These are phyloP conservation scores for Eretmochelys imbricata DNA, from an alignment of 2,113 vertebrate genomes.

Conservation along the genomic window DNA sequence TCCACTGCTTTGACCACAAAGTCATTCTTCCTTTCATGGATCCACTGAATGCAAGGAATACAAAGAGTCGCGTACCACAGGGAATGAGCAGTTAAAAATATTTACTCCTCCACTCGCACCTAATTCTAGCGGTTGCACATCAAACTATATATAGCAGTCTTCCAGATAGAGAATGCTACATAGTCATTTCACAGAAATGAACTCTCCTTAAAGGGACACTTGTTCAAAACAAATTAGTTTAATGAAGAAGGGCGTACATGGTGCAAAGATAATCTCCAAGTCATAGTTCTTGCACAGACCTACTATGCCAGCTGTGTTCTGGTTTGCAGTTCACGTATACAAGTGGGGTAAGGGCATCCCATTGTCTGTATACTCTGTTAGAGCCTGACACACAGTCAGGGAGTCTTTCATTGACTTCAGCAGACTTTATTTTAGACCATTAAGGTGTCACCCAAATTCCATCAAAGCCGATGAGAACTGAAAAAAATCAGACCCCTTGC, in stretches of 20 bases:
- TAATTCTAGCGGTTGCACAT: not conserved
- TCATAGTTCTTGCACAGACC: slow-evolving; percentile 27
- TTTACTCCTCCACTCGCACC: not conserved
- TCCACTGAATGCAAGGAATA: not conserved
- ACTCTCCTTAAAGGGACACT: not conserved
- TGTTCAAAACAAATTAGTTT: not conserved
- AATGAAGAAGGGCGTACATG: not conserved
- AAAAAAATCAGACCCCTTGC: not conserved
- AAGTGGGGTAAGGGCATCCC: not conserved
- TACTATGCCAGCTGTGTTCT: not conserved
- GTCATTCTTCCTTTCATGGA: not conserved
- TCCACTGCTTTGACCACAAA: not conserved
- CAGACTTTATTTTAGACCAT: not conserved
- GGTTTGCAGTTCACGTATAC: not conserved
- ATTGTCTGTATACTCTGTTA: not conserved
- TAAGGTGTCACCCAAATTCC: not conserved
- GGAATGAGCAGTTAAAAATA: not conserved
- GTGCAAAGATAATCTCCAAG: not conserved
- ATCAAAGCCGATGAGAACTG: not conserved
- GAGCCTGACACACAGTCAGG: not conserved
- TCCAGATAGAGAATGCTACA: not conserved
- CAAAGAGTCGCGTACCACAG: too few species aligned
- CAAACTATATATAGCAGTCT: not conserved
- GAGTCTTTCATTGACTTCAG: not conserved
- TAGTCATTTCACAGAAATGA: fast-evolving